Evolutionary conservation across 2,113 vertebrate genomes (phyloP).

Genomic region (Perccottus glenii): DNA sequence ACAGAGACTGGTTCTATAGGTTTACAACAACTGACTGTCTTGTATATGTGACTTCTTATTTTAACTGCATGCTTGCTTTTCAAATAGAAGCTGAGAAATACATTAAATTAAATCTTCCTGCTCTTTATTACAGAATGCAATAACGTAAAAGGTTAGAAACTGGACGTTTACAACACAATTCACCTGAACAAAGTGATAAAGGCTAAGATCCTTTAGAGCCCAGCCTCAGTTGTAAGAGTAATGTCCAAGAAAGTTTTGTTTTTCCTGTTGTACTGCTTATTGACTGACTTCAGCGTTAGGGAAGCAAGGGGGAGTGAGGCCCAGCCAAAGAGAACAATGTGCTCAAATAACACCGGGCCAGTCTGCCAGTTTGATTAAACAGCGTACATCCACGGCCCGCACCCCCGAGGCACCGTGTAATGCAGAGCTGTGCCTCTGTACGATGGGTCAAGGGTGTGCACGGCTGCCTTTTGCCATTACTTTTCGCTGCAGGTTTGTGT

Average conservation of each 20-base stretch:
- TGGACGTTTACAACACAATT: no score
- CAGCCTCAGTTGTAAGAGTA: no score
- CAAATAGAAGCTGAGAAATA: neutral
- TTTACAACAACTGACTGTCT: neutral
- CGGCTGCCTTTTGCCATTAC: slow-evolving; percentile 50
- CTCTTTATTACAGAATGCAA: no score
- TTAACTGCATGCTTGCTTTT: neutral
- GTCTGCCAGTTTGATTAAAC: slow-evolving; percentile 67
- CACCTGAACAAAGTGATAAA: no score
- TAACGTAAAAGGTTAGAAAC: no score
- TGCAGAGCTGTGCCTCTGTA: slow-evolving; percentile 32
- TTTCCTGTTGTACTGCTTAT: slow-evolving; percentile 6
- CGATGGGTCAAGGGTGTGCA: slow-evolving; percentile 42
- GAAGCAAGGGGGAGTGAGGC: slow-evolving; percentile 15
- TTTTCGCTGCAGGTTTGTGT: slow-evolving; percentile 42
- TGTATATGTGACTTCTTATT: neutral
- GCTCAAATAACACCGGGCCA: slow-evolving; percentile 49
- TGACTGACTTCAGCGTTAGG: slow-evolving; percentile 22
- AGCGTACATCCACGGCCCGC: slow-evolving; percentile 41
- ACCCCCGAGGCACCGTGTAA: slow-evolving; percentile 49
- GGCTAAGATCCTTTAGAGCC: no score
- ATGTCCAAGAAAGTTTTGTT: slow-evolving; percentile 2
- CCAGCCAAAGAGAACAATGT: slow-evolving; percentile 40
- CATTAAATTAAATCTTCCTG: no score
- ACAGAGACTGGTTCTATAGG: no score